Evolutionary conservation across 92 coral and sea anemone species (phyloP).

Genomic region (Epizoanthus stellaris): DNA sequence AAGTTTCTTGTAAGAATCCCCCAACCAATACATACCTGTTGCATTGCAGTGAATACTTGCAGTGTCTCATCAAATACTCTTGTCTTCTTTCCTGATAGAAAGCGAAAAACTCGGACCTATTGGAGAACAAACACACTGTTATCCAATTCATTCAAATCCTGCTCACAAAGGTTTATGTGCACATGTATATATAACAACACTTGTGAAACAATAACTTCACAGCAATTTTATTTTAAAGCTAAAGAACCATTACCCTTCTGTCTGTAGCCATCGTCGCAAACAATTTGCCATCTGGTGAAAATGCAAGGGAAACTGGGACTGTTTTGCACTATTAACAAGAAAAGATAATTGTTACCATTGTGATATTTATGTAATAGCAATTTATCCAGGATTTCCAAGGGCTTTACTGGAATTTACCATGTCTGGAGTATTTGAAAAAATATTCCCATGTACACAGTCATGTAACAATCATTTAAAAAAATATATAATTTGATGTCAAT

Average conservation of each 20-base stretch:
- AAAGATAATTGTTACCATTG: background rate
- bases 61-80: constrained; percentile 93
- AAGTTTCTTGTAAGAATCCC: background rate
- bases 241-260: constrained; percentile 69
- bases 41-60: constrained; percentile 94
- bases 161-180: too few relatives aligned
- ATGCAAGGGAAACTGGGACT: constrained; percentile 83
- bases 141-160: background rate
- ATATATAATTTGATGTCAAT: too few relatives aligned
- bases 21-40: constrained; percentile 69
- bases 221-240: background rate
- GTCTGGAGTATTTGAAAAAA: background rate
- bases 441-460: too few relatives aligned
- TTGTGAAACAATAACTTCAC: background rate
- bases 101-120: constrained; percentile 88
- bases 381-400: too few relatives aligned
- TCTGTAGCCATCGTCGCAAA: constrained; percentile 92
- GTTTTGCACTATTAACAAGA: constrained; percentile 83
- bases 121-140: background rate
- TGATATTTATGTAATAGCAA: too few relatives aligned
- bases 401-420: background rate
- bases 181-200: too few relatives aligned
- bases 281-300: constrained; percentile 97
- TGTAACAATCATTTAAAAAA: too few relatives aligned
- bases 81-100: constrained; percentile 90